Evolutionary conservation across 2,888 invertebrate species (phyloP), one percentile per base, ranked within the genome.

Genomic region (Rosalia funebris): DNA sequence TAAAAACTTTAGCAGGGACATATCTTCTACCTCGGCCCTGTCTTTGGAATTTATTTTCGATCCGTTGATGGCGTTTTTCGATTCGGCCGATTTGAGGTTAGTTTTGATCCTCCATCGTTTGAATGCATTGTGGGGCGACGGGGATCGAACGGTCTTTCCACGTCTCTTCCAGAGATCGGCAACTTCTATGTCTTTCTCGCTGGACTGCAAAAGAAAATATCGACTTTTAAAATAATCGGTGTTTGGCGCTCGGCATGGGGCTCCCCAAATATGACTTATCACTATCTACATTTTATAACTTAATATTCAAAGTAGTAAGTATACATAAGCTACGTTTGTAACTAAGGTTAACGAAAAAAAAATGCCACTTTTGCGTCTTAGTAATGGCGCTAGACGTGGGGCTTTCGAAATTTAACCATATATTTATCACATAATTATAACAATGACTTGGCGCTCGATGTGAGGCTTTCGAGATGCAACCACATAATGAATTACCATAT

Each of bases 1-100:
- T 80, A 92, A 83, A 80, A 91, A 90, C 82, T 92, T 91, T 70
- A 92, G 85, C 70, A 85, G 73, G 1, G 84, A 83, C 80, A 83
- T 83, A 56, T 84, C 83, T 59, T 84, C 83, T n/a, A n/a, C n/a
- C 60, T 79, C 78, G 44, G 61, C 71, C 42, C 67, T 63, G 34
- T 66, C 65, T 41, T 61, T 64, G 10, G 63, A 58, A 45, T 42
- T 57, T 17, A 59, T 42, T 50, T 63, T 69, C 14, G 71, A 62
- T 14, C 63, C 68, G 36, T 68, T 70, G 42, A 69, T 60, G 17
- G 70, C 67, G 59, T 71, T 71, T 67, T 72, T 74, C 48, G 70
- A 63, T 60, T 69, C 71, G 10, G 66, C 61, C 17, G 71, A 59
- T 61, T 76, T 76, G 34, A 68, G 53, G 46, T 70, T 72, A 32